Conservation (phyloP, 2,797 vertebrate genomes). For the Coccyzus lansbergi region DNA sequence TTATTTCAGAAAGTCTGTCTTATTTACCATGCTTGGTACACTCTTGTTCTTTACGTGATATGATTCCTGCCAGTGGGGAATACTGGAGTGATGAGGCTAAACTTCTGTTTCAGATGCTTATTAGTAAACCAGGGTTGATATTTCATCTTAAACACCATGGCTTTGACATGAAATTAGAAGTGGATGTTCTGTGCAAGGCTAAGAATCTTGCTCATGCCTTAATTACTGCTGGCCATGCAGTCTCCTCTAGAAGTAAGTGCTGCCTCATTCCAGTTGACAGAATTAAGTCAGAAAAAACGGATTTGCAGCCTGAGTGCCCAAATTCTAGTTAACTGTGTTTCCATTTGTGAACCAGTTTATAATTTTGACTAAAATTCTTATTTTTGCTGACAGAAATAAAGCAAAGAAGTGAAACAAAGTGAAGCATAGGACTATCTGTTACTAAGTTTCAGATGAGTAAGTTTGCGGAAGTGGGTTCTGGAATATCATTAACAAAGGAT, state of each 20-base stretch:
- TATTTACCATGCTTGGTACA: slow-evolving; percentile 80
- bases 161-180: slow-evolving; percentile 78
- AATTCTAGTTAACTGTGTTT: not conserved
- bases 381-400: not conserved
- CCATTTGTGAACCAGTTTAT: not conserved
- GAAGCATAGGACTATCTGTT: not conserved
- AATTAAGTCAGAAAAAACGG: not conserved
- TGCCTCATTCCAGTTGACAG: not conserved
- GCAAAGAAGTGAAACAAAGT: not conserved
- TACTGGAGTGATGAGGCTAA: slow-evolving; percentile 84
- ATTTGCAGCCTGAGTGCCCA: not conserved
- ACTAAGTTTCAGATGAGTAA: not conserved
- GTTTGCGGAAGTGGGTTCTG: not conserved
- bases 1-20: slow-evolving; percentile 76
- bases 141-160: slow-evolving; percentile 79
- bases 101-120: slow-evolving; percentile 78
- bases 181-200: slow-evolving; percentile 77
- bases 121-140: slow-evolving; percentile 78
- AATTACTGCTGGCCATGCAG: slow-evolving; percentile 68
- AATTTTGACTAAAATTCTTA: not conserved
- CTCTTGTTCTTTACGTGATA: slow-evolving; percentile 81
- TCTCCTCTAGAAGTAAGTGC: slow-evolving; percentile 6
- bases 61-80: slow-evolving; percentile 72
- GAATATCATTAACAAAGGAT: not conserved
- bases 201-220: slow-evolving; percentile 73